Conservation (phyloP, 2,797 vertebrate species). For the Sebastes miniatus region DNA sequence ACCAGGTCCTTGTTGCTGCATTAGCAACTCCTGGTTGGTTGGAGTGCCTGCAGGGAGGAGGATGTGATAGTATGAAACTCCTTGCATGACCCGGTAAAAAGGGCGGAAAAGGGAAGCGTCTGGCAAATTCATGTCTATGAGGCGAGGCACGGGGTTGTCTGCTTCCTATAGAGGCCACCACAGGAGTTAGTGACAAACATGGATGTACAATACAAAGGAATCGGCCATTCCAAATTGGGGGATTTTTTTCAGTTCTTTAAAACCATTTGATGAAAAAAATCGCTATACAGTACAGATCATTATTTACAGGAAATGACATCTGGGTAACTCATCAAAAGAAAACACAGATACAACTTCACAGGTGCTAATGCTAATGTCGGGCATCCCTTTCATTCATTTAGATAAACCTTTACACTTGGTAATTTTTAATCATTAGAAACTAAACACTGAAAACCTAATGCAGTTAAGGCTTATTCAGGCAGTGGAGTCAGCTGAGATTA, state of each 20-base stretch:
- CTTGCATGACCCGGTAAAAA: neutral
- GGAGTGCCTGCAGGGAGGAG: neutral
- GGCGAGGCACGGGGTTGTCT: neutral
- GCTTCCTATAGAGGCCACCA: neutral
- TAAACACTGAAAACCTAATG: neutral
- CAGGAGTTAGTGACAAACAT: neutral
- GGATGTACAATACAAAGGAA: neutral
- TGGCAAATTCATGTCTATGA: neutral
- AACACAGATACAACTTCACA: neutral
- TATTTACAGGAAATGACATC: neutral
- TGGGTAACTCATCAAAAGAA: neutral
- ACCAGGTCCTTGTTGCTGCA: neutral
- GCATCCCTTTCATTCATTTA: neutral
- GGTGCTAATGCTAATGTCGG: slow-evolving; percentile 18
- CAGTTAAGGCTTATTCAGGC: neutral
- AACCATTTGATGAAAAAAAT: neutral
- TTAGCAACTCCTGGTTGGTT: neutral
- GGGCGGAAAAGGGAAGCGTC: neutral
- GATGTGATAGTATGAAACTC: neutral
- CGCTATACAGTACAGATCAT: neutral
- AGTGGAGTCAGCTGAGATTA: neutral
- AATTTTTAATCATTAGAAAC: neutral
- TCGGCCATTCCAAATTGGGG: neutral
- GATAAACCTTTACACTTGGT: neutral
- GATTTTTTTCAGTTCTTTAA: neutral